Conservation (phyloP, 2,797 vertebrate genomes). For the Emys orbicularis region DNA sequence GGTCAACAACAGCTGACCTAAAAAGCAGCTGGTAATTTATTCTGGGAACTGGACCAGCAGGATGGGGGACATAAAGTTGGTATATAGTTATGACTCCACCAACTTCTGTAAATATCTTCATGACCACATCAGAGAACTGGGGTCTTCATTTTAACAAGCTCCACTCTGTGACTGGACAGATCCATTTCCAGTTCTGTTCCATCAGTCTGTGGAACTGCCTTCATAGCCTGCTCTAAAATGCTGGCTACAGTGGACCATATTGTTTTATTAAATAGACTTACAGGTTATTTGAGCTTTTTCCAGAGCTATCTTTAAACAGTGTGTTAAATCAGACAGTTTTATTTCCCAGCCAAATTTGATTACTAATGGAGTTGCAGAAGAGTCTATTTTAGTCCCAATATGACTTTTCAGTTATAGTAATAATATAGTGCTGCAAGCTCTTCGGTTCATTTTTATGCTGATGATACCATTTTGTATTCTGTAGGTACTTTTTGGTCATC, state of each 20-base stretch:
- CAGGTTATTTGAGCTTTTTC: slow-evolving; percentile 4
- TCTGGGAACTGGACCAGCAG: background rate
- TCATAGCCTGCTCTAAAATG: background rate
- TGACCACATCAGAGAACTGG: background rate
- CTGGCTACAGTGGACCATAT: background rate
- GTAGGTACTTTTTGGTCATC: slow-evolving; percentile 23
- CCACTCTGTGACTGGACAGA: background rate
- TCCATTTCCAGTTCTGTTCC: background rate
- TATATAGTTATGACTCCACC: background rate
- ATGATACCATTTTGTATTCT: slow-evolving; percentile 44
- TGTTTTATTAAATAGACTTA: background rate
- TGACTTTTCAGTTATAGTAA: slow-evolving; percentile 39
- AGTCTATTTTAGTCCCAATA: slow-evolving; percentile 16
- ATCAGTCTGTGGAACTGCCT: background rate
- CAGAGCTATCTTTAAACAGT: slow-evolving; percentile 2
- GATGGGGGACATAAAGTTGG: background rate
- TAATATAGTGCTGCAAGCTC: slow-evolving; percentile 19
- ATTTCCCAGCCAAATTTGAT: slow-evolving; percentile 32
- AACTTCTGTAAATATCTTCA: background rate
- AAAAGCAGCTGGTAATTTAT: background rate
- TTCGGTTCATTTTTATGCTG: slow-evolving; percentile 52
- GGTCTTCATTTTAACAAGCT: background rate
- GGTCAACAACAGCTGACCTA: background rate
- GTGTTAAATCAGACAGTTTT: slow-evolving; percentile 7
- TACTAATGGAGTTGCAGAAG: slow-evolving; percentile 38